These are phyloP conservation scores for Amniataba percoides DNA, from an alignment of 2,797 vertebrate species.

Conservation along the genomic window DNA sequence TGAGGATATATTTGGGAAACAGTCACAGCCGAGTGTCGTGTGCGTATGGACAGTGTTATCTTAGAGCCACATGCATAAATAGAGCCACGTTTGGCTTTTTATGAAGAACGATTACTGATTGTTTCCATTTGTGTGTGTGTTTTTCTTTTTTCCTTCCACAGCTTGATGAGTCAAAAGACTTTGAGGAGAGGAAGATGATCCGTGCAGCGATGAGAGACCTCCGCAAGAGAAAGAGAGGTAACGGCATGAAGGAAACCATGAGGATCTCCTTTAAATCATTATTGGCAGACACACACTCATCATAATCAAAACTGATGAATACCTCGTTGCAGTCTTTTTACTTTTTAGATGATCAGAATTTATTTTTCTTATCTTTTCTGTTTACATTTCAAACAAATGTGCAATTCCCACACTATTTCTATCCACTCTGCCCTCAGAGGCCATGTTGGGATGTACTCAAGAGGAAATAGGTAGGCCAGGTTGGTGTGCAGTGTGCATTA, in stretches of 20 bases:
- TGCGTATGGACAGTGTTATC: constrained; percentile 9
- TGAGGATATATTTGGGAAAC: constrained; percentile 31
- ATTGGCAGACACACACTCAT: not conserved
- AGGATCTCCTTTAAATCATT: constrained; percentile 11
- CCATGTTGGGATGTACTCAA: constrained; percentile 84
- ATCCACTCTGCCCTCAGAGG: constrained; percentile 80
- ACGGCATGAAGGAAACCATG: constrained; percentile 6
- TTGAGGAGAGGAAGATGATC: constrained; percentile 95
- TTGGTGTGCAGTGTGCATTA: constrained; percentile 68
- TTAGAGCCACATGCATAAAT: constrained; percentile 18
- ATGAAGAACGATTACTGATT: constrained; percentile 35
- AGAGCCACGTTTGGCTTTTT: constrained; percentile 35
- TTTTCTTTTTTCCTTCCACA: constrained; percentile 67
- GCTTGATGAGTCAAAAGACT: constrained; percentile 94
- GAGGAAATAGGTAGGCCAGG: constrained; percentile 85
- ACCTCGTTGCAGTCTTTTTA: not conserved
- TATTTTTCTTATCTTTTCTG: not conserved
- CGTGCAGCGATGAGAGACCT: constrained; percentile 96
- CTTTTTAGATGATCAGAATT: not conserved
- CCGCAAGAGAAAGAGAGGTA: constrained; percentile 96
- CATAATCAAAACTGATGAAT: not conserved
- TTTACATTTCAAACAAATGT: constrained; percentile 16
- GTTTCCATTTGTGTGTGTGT: constrained; percentile 26
- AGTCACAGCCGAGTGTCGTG: constrained; percentile 12
- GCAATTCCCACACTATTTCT: constrained; percentile 40